Conservation (phyloP, 2,113 vertebrate species). For the Elanoides forficatus region DNA sequence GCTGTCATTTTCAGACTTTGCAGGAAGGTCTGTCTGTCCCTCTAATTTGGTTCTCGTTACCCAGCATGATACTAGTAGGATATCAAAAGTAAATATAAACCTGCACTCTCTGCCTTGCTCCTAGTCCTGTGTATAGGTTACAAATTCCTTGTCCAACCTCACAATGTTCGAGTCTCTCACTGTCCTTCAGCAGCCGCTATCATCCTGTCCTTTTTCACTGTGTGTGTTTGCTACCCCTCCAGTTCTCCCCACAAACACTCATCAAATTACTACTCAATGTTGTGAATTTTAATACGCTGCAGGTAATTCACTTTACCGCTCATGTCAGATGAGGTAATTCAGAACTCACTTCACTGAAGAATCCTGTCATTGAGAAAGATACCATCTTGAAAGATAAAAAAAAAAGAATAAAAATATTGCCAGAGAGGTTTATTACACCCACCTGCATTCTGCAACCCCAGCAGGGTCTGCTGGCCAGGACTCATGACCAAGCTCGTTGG, state of each 20-base stretch:
- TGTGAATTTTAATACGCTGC: neutral
- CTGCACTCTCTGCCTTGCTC: neutral
- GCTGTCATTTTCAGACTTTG: neutral
- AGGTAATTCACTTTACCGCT: neutral
- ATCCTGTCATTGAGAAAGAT: neutral
- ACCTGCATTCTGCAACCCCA: conserved; percentile 83
- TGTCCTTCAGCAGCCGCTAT: neutral
- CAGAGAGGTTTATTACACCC: neutral
- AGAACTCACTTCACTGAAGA: neutral
- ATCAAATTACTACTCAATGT: neutral
- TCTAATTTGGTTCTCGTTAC: neutral
- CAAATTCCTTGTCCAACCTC: neutral
- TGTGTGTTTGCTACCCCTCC: neutral
- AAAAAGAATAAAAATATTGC: neutral
- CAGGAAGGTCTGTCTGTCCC: neutral
- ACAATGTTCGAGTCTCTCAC: too few relatives aligned
- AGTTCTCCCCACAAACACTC: neutral
- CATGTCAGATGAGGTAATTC: neutral
- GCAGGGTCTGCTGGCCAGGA: conserved; percentile 83
- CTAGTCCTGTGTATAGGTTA: neutral
- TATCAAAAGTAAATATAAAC: neutral
- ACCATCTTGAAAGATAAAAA: accelerated
- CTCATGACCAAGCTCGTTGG: conserved; percentile 79
- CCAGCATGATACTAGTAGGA: too few relatives aligned
- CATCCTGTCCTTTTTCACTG: neutral